Percentiles rank a stretch among this genome's conserved stretches.
These are phyloP conservation scores for Enoplosus armatus DNA, from an alignment of 2,797 vertebrate genomes.

Conservation along the genomic window DNA sequence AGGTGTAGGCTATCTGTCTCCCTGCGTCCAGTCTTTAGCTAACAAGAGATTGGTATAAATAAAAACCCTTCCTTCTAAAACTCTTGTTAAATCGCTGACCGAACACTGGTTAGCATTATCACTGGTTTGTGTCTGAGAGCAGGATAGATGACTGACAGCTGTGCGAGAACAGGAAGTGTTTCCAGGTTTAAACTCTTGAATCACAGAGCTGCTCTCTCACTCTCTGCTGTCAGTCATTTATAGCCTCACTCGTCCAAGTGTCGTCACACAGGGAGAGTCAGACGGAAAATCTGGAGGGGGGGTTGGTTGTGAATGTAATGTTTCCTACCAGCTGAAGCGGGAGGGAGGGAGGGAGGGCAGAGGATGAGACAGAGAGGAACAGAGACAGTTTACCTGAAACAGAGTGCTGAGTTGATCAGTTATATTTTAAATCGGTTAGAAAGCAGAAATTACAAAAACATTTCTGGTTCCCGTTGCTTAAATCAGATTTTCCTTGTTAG, in stretches of 20 bases:
- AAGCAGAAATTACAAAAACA: too few relatives aligned
- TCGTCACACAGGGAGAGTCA: slow-evolving; percentile 39
- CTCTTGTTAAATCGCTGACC: too few relatives aligned
- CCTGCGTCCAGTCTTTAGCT: too few relatives aligned
- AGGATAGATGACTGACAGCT: slow-evolving; percentile 32
- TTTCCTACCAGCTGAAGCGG: slow-evolving; percentile 65
- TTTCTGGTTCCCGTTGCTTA: too few relatives aligned
- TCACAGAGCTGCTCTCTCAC: neutral
- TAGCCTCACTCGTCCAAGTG: slow-evolving; percentile 40
- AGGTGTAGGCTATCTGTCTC: too few relatives aligned
- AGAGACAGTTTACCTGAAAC: neutral
- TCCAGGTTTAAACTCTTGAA: neutral
- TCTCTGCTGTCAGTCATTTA: slow-evolving; percentile 33
- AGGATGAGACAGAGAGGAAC: neutral
- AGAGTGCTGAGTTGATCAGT: neutral
- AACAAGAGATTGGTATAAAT: too few relatives aligned
- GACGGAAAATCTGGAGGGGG: slow-evolving; percentile 39
- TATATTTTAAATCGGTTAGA: neutral
- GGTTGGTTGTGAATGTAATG: slow-evolving; percentile 63
- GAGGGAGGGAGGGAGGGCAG: slow-evolving; percentile 23
- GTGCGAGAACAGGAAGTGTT: slow-evolving; percentile 23
- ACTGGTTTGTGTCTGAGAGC: slow-evolving; percentile 11
- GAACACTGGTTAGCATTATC: too few relatives aligned
- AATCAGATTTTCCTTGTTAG: too few relatives aligned
- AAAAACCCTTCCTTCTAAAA: too few relatives aligned